These are phyloP conservation scores for Acrocephalus arundinaceus DNA, from an alignment of 2,113 vertebrate genomes.

Conservation along the genomic window DNA sequence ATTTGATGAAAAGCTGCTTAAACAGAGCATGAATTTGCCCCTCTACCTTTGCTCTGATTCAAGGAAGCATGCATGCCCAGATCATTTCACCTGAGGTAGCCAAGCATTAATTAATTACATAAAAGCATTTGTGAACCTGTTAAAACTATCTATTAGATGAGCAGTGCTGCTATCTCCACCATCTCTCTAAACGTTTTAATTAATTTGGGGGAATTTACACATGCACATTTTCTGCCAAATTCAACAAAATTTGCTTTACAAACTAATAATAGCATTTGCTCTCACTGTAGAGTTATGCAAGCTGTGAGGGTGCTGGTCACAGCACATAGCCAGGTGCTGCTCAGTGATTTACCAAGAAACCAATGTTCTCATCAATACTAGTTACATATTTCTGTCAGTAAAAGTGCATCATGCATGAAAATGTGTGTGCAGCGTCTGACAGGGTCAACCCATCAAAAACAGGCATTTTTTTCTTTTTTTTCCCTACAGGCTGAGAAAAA, in stretches of 20 bases:
- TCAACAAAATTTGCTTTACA: constrained; percentile 56
- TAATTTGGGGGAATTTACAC: constrained; percentile 68
- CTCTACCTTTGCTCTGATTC: constrained; percentile 56
- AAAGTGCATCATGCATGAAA: neutral
- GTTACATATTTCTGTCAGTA: neutral
- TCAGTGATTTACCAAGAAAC: neutral
- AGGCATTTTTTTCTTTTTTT: neutral
- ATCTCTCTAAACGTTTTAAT: constrained; percentile 60
- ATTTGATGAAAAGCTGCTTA: constrained; percentile 36
- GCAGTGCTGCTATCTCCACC: constrained; percentile 39
- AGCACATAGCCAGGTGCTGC: neutral
- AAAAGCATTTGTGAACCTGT: constrained; percentile 69
- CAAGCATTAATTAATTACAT: constrained; percentile 64
- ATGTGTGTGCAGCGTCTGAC: neutral
- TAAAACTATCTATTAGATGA: constrained; percentile 61
- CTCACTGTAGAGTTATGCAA: constrained; percentile 45
- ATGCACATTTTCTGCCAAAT: constrained; percentile 15
- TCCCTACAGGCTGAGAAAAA: neutral
- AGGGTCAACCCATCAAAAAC: neutral
- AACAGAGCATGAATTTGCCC: constrained; percentile 34
- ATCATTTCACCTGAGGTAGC: constrained; percentile 63
- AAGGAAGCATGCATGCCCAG: constrained; percentile 30
- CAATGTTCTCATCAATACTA: neutral
- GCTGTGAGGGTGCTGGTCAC: neutral
- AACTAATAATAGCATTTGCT: constrained; percentile 68